Base-by-base conservation (phyloP, 2,888 invertebrate genomes). In the Diloba caeruleocephala region DNA sequence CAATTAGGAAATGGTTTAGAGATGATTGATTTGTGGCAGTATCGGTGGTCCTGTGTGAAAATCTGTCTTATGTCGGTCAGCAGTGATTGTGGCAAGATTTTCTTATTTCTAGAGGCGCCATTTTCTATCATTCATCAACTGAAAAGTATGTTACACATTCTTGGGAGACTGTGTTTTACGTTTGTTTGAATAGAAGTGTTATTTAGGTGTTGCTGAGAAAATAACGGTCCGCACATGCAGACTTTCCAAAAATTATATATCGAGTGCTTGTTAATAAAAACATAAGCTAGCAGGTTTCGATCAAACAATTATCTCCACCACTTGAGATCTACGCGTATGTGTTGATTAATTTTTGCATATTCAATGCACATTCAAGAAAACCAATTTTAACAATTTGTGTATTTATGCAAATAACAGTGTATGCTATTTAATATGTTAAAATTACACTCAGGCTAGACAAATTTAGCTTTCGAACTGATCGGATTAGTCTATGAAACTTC, bases 211-310 rank as follows among this genome's bases (percentile, higher is more conserved):
- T 49, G 46, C 54, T 44, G 36, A 34, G 44, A 34, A 28, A 41
- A 56, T 71, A 71, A 71, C 70, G 70, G 70, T 71, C 56, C 28
- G 9, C 37, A 15, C 59, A 48, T 59, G 39, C 29, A 42, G 49
- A 68, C 70, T 70, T 71, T 71, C 70, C 70, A 71, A 71, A 66
- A 70, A 55, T 45, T 42, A 44, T 53, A 59, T 58, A 59, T 70
- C 51, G 63, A 41, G 32, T 50, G 60, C 17, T 46, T 60, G 50
- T 53, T 60, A 59, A 64, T 57, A 60, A 70, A 64, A 70, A 70
- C 64, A 53, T 52, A 39, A 33, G 63, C 39, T 36, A 63, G 67
- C 70, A 34, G 66, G 69, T 69, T 68, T 49, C 38, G 33, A 42
- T 42, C 51, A 48, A 57, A 50, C 39, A 57, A 67, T 70, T 67